Evolutionary conservation across 2,888 invertebrate species (phyloP).

Genomic region (Byasa hedistus): DNA sequence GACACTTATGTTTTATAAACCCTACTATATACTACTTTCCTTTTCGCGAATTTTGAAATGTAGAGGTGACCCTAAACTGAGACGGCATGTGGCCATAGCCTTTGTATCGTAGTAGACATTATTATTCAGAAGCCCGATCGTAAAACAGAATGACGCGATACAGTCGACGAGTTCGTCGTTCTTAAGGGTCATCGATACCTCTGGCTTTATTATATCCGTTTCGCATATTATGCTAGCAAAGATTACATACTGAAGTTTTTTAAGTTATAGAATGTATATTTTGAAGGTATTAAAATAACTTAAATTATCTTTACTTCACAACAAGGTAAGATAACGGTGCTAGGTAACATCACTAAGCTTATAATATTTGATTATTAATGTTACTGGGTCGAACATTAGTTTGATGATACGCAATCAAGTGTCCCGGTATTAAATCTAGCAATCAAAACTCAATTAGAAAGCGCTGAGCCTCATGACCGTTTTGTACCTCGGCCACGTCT

Average conservation of each 20-base stretch:
- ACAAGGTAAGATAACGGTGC: too few relatives aligned
- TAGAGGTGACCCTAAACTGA: conserved; percentile 43
- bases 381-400: conserved; percentile 33
- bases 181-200: conserved; percentile 49
- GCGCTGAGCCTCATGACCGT: conserved; percentile 44
- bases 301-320: too few relatives aligned
- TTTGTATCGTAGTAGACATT: conserved; percentile 50
- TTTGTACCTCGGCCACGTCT: conserved; percentile 55
- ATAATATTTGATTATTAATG: background rate
- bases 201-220: conserved; percentile 42
- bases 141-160: conserved; percentile 54
- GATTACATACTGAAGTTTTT: too few relatives aligned
- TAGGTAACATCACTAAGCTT: background rate
- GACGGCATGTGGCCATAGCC: conserved; percentile 38
- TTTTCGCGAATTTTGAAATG: conserved; percentile 30
- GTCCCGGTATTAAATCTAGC: conserved; percentile 37
- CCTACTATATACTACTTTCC: background rate
- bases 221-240: background rate
- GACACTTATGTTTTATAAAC: background rate
- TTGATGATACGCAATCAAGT: conserved; percentile 28
- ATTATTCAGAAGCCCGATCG: conserved; percentile 54
- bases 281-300: too few relatives aligned
- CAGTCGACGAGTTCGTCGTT: conserved; percentile 39
- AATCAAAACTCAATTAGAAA: conserved; percentile 57
- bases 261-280: background rate